Evolutionary conservation across 2,888 invertebrate genomes (phyloP).

Genomic region (Argyra leucocephala): DNA sequence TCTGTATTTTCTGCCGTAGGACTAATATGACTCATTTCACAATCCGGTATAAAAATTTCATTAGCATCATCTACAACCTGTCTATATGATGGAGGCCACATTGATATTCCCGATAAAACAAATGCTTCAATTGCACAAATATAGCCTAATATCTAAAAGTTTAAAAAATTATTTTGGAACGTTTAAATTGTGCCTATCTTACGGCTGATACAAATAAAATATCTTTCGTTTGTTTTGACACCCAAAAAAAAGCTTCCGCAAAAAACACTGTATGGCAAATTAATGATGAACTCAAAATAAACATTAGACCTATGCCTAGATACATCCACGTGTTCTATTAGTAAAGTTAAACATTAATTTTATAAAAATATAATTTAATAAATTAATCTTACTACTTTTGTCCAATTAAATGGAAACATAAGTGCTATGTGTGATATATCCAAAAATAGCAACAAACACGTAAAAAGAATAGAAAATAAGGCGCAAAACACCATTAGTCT

Average conservation of each 20-base stretch:
- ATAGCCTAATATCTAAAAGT: slow-evolving; percentile 51
- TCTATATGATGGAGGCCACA: slow-evolving; percentile 51
- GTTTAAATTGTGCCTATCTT: slow-evolving; percentile 33
- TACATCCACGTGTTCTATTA: slow-evolving; percentile 62
- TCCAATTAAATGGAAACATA: slow-evolving; percentile 71
- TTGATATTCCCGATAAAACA: slow-evolving; percentile 50
- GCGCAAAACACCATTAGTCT: slow-evolving; percentile 70
- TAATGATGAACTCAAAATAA: slow-evolving; percentile 59
- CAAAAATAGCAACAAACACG: slow-evolving; percentile 64
- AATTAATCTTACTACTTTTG: slow-evolving; percentile 56
- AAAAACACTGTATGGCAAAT: slow-evolving; percentile 59
- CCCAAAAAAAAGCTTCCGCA: slow-evolving; percentile 57
- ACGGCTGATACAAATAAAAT: slow-evolving; percentile 58
- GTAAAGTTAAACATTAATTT: slow-evolving; percentile 12
- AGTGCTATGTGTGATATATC: slow-evolving; percentile 69
- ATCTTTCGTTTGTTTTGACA: slow-evolving; percentile 62
- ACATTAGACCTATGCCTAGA: slow-evolving; percentile 61
- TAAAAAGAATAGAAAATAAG: slow-evolving; percentile 63
- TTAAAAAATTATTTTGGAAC: slow-evolving; percentile 7
- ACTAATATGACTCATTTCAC: slow-evolving; percentile 47
- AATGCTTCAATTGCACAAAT: slow-evolving; percentile 53
- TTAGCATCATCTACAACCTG: slow-evolving; percentile 56
- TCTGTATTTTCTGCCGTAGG: slow-evolving; percentile 41
- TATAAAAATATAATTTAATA: too few species aligned
- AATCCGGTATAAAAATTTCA: slow-evolving; percentile 48